Conservation (phyloP, 2,888 invertebrate species). For the Leptopilina myrica region DNA sequence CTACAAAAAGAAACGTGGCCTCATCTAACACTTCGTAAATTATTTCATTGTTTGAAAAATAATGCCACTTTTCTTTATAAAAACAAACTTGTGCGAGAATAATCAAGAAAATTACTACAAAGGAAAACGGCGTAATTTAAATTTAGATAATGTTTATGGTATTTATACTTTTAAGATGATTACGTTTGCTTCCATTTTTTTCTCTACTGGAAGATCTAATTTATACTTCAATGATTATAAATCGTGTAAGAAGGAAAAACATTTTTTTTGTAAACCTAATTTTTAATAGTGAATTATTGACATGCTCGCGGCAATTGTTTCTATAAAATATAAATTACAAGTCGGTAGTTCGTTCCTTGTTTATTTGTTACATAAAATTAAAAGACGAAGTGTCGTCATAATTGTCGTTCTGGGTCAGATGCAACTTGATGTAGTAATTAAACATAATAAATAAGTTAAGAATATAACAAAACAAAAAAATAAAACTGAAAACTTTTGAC, state of each 20-base stretch:
- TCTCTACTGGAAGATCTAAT: background rate
- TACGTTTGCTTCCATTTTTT: slow-evolving; percentile 17
- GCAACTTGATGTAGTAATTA: slow-evolving; percentile 28
- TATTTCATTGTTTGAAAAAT: slow-evolving; percentile 23
- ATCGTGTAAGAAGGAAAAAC: background rate
- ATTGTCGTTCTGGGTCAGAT: background rate
- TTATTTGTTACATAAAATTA: background rate
- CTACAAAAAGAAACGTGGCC: slow-evolving; percentile 94
- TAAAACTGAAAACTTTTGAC: background rate
- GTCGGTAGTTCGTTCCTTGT: background rate
- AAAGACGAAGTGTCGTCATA: background rate
- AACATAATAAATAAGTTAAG: slow-evolving; percentile 10
- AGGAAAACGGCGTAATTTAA: slow-evolving; percentile 8
- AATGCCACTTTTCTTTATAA: background rate
- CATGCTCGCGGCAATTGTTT: background rate
- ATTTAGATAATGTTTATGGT: slow-evolving; percentile 19
- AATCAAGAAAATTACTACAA: background rate
- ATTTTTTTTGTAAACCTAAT: background rate
- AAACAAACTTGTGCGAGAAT: slow-evolving; percentile 6
- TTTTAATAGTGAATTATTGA: slow-evolving; percentile 20
- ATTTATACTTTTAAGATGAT: slow-evolving; percentile 16
- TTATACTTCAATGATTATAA: slow-evolving; percentile 13
- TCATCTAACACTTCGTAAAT: slow-evolving; percentile 81
- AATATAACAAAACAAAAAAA: background rate
- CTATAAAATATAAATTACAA: background rate